Conservation (phyloP, 2,797 vertebrate genomes). For the Etheostoma perlongum region DNA sequence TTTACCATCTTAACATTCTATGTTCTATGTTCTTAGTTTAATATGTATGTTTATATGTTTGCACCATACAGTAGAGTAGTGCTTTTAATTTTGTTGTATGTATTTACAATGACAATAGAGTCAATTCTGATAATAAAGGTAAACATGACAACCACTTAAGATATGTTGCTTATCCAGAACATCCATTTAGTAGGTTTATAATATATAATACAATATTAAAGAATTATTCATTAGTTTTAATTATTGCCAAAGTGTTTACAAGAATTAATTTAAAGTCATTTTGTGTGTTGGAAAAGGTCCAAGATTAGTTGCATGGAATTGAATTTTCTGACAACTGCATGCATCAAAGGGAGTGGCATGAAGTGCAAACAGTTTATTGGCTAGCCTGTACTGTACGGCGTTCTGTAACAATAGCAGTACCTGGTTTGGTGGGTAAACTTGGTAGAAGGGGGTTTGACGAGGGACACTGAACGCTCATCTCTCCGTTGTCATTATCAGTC, state of each 20-base stretch:
- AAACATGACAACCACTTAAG: not conserved
- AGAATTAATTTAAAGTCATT: not conserved
- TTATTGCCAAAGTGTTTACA: not conserved
- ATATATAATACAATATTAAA: not conserved
- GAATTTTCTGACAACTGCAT: constrained; percentile 5
- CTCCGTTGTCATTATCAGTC: constrained; percentile 85
- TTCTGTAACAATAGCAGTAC: constrained; percentile 45
- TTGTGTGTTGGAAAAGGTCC: not conserved
- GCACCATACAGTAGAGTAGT: too few relatives aligned
- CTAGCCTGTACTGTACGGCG: not conserved
- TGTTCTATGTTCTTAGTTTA: too few relatives aligned
- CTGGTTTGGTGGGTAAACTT: constrained; percentile 63
- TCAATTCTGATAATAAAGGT: not conserved
- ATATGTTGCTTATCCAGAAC: not conserved
- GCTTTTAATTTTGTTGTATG: too few relatives aligned
- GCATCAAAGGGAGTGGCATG: constrained; percentile 24
- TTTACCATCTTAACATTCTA: too few relatives aligned
- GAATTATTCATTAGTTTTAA: not conserved
- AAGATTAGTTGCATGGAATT: not conserved
- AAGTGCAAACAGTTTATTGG: not conserved
- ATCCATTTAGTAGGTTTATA: not conserved
- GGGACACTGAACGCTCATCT: constrained; percentile 61
- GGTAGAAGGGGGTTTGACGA: not conserved
- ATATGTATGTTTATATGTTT: too few relatives aligned
- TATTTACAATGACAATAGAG: too few relatives aligned